These are phyloP conservation scores for Platyscapa corneri DNA, from an alignment of 1,140 invertebrate species.

Conservation along the genomic window DNA sequence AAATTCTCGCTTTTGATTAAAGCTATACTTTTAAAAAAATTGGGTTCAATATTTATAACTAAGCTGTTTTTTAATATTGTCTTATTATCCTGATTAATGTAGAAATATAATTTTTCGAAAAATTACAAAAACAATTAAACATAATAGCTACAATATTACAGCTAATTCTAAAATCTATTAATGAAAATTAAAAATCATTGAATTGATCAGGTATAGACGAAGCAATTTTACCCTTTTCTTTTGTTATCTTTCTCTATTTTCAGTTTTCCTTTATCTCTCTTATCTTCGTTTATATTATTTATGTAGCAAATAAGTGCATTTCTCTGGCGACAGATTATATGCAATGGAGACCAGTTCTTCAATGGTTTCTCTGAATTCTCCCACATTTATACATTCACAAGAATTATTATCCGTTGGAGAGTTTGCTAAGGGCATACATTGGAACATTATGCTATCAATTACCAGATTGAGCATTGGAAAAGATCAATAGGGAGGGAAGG, in stretches of 20 bases:
- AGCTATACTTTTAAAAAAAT: too few species aligned
- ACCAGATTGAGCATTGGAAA: conserved; percentile 10
- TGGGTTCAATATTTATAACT: too few species aligned
- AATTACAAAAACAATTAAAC: background rate
- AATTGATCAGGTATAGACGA: background rate
- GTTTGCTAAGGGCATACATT: conserved; percentile 34
- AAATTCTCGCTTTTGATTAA: too few species aligned
- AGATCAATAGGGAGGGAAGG: background rate
- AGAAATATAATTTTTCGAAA: background rate
- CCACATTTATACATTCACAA: conserved; percentile 20
- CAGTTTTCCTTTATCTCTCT: background rate
- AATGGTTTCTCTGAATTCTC: conserved; percentile 23
- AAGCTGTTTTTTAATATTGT: too few species aligned
- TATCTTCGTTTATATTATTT: background rate
- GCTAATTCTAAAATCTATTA: conserved; percentile 13
- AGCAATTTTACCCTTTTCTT: conserved; percentile 19
- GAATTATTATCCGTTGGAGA: conserved; percentile 37
- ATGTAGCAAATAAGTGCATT: background rate
- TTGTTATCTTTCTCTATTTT: background rate
- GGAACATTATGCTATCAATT: conserved; percentile 61
- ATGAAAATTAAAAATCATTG: conserved; percentile 28
- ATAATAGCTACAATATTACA: background rate
- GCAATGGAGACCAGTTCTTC: background rate
- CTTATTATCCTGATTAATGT: background rate
- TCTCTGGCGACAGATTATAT: background rate